These are phyloP conservation scores for Diogma glabrata DNA, from an alignment of 2,888 invertebrate genomes.

Conservation along the genomic window DNA sequence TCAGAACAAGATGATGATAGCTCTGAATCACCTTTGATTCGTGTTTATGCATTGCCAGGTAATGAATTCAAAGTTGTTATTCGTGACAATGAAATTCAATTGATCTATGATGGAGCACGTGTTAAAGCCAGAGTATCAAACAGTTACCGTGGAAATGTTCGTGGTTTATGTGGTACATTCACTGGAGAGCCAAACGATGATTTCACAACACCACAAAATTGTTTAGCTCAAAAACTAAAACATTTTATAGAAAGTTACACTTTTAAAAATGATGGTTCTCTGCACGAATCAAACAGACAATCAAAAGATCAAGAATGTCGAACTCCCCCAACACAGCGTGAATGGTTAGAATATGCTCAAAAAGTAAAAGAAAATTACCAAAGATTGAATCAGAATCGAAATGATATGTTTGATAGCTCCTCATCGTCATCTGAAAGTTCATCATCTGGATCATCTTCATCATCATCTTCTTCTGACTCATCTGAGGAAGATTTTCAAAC, in stretches of 20 bases:
- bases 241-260: not conserved
- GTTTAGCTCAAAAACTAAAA: slow-evolving; percentile 37
- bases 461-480: not conserved
- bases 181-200: slow-evolving; percentile 47
- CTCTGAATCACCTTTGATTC: slow-evolving; percentile 34
- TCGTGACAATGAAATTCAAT: slow-evolving; percentile 37
- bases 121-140: slow-evolving; percentile 27
- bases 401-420: slow-evolving; percentile 11
- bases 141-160: slow-evolving; percentile 41
- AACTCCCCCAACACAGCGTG: no score
- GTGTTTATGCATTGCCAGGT: slow-evolving; percentile 39
- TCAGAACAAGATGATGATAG: slow-evolving; percentile 26
- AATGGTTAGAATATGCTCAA: no score
- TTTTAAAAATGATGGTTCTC: slow-evolving; percentile 22
- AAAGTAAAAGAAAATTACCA: no score
- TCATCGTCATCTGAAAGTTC: slow-evolving; percentile 17
- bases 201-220: slow-evolving; percentile 44
- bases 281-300: no score
- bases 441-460: slow-evolving; percentile 12
- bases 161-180: slow-evolving; percentile 56
- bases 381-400: no score
- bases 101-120: slow-evolving; percentile 48
- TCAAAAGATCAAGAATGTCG: no score
- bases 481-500: slow-evolving; percentile 9
- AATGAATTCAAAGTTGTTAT: slow-evolving; percentile 45